These are phyloP conservation scores for Drosophila affinis DNA, from an alignment of 2,888 invertebrate species.

Conservation along the genomic window DNA sequence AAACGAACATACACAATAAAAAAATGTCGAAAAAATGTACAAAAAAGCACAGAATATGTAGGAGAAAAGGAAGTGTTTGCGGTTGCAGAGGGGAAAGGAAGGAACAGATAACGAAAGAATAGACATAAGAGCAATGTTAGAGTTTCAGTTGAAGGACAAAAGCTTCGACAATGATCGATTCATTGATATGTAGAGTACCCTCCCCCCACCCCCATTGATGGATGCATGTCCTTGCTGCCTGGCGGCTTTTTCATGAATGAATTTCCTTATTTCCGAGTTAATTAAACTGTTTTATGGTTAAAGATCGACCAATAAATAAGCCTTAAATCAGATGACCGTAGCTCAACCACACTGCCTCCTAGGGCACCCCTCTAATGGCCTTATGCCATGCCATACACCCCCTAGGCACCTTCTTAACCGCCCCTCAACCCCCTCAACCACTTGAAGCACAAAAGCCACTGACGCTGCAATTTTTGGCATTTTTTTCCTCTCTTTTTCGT, in stretches of 20 bases:
- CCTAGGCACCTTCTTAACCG: conserved; percentile 8
- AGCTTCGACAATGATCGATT: conserved; percentile 10
- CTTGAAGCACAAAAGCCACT: conserved; percentile 79
- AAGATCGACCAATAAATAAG: conserved; percentile 32
- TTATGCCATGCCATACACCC: neutral
- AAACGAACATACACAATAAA: conserved; percentile 14
- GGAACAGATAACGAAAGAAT: conserved; percentile 29
- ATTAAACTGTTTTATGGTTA: conserved; percentile 1
- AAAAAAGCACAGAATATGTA: conserved; percentile 25
- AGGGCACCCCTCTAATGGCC: neutral
- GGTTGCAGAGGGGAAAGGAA: conserved; percentile 4
- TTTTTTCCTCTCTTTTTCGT: conserved; percentile 58
- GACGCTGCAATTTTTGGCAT: conserved; percentile 82
- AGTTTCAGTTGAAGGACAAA: conserved; percentile 28
- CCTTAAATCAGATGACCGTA: conserved; percentile 27
- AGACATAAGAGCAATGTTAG: neutral
- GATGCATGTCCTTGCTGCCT: too few relatives aligned
- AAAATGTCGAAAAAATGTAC: conserved; percentile 50
- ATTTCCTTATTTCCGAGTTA: neutral
- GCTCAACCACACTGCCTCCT: neutral
- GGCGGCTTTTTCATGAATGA: too few relatives aligned
- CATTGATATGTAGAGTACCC: neutral
- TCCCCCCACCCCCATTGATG: neutral
- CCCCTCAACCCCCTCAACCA: conserved; percentile 52
- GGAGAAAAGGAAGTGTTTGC: conserved; percentile 22